Evolutionary conservation across 1,140 invertebrate species (phyloP).

Genomic region (Caenorhabditis elegans): WBcel235 BX284603.4:4937001-4937500

Average conservation of each 20-base stretch:
- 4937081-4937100: not conserved
- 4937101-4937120: not conserved
- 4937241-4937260: no score
- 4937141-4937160: not conserved
- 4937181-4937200: no score
- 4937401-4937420: not conserved
- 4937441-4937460: not conserved
- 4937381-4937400: constrained; percentile 2
- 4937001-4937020: constrained; percentile 54
- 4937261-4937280: no score
- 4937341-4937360: not conserved
- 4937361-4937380: not conserved
- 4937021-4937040: constrained; percentile 52
- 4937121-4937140: not conserved
- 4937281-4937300: no score
- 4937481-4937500: no score
- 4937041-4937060: constrained; percentile 63
- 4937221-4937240: no score
- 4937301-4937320: no score
- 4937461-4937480: not conserved
- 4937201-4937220: no score
- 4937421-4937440: constrained; percentile 10
- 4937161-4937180: not conserved
- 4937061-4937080: constrained; percentile 54
- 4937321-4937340: no score